Evolutionary conservation across 2,113 vertebrate genomes (phyloP), one percentile per base, ranked within the genome.

Genomic region (Ornithorhynchus anatinus): DNA sequence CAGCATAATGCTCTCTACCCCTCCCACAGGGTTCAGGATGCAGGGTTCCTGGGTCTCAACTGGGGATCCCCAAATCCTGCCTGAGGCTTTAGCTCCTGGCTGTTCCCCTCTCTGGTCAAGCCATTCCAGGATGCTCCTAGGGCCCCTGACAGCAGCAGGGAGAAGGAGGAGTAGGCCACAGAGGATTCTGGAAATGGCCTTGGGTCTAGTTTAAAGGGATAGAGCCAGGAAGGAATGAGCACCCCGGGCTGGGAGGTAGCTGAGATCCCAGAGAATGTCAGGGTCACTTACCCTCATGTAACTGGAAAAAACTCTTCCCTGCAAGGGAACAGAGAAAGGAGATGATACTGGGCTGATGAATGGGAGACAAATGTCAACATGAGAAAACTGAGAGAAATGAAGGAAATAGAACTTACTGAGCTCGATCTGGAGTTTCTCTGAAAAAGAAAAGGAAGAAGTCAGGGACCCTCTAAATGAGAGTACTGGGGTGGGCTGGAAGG

Each of bases 221-320:
- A 40, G 52, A 23, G 20, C 17, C 35, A n/a, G 5, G 13, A 62
- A 50, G 15, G 13, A 37, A 22, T n/a, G 23, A 29, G 54, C 47
- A 16, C 43, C 23, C 29, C 8, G 8, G 5, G 22, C 17, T 5
- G 14, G 16, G 10, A 40, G 38, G 6, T 22, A 37, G 27, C 11
- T 27, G 19, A 17, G 59, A 44, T 8, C 45, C 23, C 25, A 15
- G 37, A 57, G 43, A 67, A 38, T 32, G 56, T 63, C 39, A 22
- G 19, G 47, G 33, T 7, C 29, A 84, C 86, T 61, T 10, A 87
- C 86, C 86, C 84, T 72, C 69, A 10, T 81, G 83, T 35, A 79
- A 2, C 2, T 48, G n/a, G 9, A 72, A 53, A 57, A 77, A 84
- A 69, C 61, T 81, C 73, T 59, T 70, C 20, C 60, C 86, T 87